A percentile compares a stretch with the other conserved stretches of the same genome.
These are phyloP conservation scores for Sceliomorpha sp. DNA, from an alignment of 2,888 invertebrate species.

Conservation along the genomic window DNA sequence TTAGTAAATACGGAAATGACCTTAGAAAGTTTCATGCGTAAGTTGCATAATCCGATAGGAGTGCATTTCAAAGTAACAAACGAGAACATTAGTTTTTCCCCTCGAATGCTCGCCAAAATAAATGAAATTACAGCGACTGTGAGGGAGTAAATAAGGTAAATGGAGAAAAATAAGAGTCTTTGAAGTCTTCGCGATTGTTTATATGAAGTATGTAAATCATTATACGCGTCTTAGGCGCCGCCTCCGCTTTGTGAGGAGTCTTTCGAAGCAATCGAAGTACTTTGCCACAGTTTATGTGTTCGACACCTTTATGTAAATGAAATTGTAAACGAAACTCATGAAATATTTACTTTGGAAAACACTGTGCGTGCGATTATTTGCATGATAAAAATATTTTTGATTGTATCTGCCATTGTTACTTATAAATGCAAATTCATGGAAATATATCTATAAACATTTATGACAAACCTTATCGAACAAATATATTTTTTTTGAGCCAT, in stretches of 20 bases:
- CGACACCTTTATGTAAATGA: slow-evolving; percentile 1
- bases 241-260: not conserved
- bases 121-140: slow-evolving; percentile 12
- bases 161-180: slow-evolving; percentile 11
- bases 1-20: not conserved
- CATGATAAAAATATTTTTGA: too few species aligned
- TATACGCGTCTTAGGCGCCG: slow-evolving; percentile 8
- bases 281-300: not conserved
- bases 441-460: too few species aligned
- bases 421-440: not conserved
- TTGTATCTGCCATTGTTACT: too few species aligned
- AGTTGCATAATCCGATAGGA: slow-evolving; percentile 14
- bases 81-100: slow-evolving; percentile 15
- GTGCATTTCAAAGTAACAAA: slow-evolving; percentile 11
- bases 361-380: too few species aligned
- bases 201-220: slow-evolving; percentile 20
- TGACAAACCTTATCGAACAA: too few species aligned
- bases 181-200: slow-evolving; percentile 18
- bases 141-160: slow-evolving; percentile 7
- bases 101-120: slow-evolving; percentile 20
- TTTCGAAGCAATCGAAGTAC: not conserved
- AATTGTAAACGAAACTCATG: too few species aligned
- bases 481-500: too few species aligned
- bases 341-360: too few species aligned
- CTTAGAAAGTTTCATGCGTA: slow-evolving; percentile 3